Evolutionary conservation across 1,140 invertebrate species (phyloP).

Genomic region (Camponotus pennsylvanicus): DNA sequence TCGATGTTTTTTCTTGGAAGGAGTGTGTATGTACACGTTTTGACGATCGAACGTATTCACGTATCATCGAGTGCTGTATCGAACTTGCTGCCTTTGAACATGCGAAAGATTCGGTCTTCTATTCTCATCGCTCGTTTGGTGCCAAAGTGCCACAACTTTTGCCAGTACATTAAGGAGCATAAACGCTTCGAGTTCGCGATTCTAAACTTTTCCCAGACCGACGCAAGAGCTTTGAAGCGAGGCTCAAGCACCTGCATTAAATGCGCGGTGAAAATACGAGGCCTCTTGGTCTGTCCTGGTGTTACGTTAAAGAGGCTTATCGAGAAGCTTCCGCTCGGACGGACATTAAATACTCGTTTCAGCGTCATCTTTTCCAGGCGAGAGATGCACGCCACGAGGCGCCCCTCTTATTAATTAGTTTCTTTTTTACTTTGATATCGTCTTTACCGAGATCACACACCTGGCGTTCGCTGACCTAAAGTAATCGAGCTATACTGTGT

Average conservation of each 20-base stretch:
- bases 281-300: conserved; percentile 22
- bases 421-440: conserved; percentile 81
- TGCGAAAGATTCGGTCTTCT: conserved; percentile 12
- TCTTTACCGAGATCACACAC: conserved; percentile 75
- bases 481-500: conserved; percentile 79
- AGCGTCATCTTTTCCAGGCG: conserved; percentile 57
- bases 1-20: conserved; percentile 54
- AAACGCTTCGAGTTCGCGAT: neutral
- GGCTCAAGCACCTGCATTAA: neutral
- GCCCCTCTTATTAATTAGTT: conserved; percentile 77
- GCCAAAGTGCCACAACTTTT: neutral
- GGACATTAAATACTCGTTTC: conserved; percentile 45
- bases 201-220: neutral
- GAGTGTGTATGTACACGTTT: conserved; percentile 40
- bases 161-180: neutral
- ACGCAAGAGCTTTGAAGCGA: neutral
- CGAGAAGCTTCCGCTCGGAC: conserved; percentile 43
- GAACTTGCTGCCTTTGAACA: conserved; percentile 52
- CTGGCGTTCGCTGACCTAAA: conserved; percentile 76
- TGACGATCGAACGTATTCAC: conserved; percentile 34
- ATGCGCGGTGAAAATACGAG: conserved; percentile 18
- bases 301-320: conserved; percentile 36
- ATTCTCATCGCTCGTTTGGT: neutral
- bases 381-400: conserved; percentile 62
- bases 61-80: conserved; percentile 49